Evolutionary conservation across 2,797 vertebrate species (phyloP).

Genomic region (Vespertilio murinus): DNA sequence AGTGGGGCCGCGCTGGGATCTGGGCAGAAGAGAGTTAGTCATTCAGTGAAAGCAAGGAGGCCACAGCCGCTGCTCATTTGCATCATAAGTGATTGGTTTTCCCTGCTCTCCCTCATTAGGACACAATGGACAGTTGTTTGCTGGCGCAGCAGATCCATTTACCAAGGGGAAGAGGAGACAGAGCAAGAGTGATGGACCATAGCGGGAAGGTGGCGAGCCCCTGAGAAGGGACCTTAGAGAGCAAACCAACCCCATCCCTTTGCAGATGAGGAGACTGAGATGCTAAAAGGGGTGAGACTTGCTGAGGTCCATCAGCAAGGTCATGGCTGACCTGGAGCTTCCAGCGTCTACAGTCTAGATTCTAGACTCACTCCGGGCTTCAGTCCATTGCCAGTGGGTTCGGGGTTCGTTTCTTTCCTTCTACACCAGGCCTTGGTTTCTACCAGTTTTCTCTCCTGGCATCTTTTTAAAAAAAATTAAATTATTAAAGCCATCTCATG

Average conservation of each 20-base stretch:
- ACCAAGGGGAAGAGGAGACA: conserved; percentile 45
- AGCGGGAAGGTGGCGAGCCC: neutral
- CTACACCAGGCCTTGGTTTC: neutral
- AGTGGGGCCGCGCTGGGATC: neutral
- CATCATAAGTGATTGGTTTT: conserved; percentile 77
- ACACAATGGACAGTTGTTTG: conserved; percentile 80
- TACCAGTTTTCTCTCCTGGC: neutral
- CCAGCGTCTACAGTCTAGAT: neutral
- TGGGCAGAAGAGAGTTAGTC: conserved; percentile 43
- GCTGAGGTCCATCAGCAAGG: neutral
- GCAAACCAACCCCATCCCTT: neutral
- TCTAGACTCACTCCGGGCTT: neutral
- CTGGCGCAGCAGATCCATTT: conserved; percentile 67
- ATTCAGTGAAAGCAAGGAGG: conserved; percentile 44
- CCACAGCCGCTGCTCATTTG: conserved; percentile 73
- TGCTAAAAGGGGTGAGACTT: neutral
- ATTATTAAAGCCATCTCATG: neutral
- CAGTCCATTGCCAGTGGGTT: neutral
- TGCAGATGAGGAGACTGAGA: conserved; percentile 35
- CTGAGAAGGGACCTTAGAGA: neutral
- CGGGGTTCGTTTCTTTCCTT: neutral
- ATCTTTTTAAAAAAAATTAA: too few species aligned
- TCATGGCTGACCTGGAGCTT: neutral
- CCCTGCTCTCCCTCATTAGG: conserved; percentile 69
- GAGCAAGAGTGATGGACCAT: conserved; percentile 38